These are phyloP conservation scores for Druon quercuslanigerum DNA, from an alignment of 1,140 invertebrate species.

Conservation along the genomic window DNA sequence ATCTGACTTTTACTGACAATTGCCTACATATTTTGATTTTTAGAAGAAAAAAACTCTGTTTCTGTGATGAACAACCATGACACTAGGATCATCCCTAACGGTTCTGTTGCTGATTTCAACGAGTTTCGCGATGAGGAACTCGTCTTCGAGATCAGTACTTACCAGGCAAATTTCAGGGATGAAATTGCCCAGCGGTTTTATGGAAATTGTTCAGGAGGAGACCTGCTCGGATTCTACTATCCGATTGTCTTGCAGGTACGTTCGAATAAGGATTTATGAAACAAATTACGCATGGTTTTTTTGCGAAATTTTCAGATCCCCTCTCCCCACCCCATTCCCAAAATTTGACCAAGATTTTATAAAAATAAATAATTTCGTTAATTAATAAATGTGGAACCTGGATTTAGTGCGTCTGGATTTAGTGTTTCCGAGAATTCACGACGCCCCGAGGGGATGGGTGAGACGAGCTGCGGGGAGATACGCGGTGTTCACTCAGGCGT, in stretches of 20 bases:
- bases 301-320: too few relatives aligned
- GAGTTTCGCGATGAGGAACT: background rate
- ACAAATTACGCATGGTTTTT: too few relatives aligned
- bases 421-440: too few relatives aligned
- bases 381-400: too few relatives aligned
- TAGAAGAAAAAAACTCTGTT: conserved; percentile 23
- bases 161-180: conserved; percentile 52
- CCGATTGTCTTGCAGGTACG: conserved; percentile 53
- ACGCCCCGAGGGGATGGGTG: too few relatives aligned
- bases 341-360: too few relatives aligned
- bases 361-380: too few relatives aligned
- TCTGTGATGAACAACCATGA: conserved; percentile 33
- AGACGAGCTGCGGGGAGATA: too few relatives aligned
- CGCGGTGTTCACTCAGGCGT: too few relatives aligned
- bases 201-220: conserved; percentile 64
- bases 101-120: conserved; percentile 24
- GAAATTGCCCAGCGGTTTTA: conserved; percentile 50
- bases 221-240: conserved; percentile 58
- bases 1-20: too few relatives aligned
- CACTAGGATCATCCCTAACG: conserved; percentile 18
- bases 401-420: too few relatives aligned
- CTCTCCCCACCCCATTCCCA: too few relatives aligned
- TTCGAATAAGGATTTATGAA: background rate
- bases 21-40: background rate
- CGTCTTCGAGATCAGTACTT: conserved; percentile 34